These are phyloP conservation scores for Drosophila austrosaltans DNA, from an alignment of 2,888 invertebrate species.

Conservation along the genomic window DNA sequence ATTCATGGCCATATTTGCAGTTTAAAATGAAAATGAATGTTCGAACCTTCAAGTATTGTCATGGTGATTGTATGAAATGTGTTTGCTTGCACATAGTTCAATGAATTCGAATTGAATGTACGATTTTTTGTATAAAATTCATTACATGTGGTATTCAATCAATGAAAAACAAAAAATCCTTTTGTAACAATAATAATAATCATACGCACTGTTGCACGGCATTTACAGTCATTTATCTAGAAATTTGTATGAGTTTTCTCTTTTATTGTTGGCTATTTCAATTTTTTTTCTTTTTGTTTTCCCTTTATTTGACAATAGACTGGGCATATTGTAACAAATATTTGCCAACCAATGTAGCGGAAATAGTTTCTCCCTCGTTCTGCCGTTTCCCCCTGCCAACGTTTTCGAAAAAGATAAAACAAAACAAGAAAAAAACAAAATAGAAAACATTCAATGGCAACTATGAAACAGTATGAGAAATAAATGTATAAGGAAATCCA, in stretches of 20 bases:
- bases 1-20: constrained; percentile 7
- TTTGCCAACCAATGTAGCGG: constrained; percentile 44
- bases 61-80: background rate
- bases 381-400: background rate
- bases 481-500: constrained; percentile 4
- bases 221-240: constrained; percentile 29
- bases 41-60: constrained; percentile 1
- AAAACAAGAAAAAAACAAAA: background rate
- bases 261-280: background rate
- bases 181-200: constrained; percentile 55
- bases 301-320: constrained; percentile 22
- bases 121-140: constrained; percentile 8
- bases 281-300: background rate
- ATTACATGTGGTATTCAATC: constrained; percentile 2
- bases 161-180: constrained; percentile 28
- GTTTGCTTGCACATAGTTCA: constrained; percentile 12
- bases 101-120: constrained; percentile 28
- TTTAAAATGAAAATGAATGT: background rate
- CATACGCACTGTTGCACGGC: constrained; percentile 55
- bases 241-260: constrained; percentile 25
- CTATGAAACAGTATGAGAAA: background rate
- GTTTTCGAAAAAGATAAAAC: background rate
- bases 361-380: constrained; percentile 37
- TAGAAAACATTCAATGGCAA: background rate
- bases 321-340: constrained; percentile 31